These are phyloP conservation scores for Ichneumoninae sp. DNA, from an alignment of 2,888 invertebrate species.

Conservation along the genomic window DNA sequence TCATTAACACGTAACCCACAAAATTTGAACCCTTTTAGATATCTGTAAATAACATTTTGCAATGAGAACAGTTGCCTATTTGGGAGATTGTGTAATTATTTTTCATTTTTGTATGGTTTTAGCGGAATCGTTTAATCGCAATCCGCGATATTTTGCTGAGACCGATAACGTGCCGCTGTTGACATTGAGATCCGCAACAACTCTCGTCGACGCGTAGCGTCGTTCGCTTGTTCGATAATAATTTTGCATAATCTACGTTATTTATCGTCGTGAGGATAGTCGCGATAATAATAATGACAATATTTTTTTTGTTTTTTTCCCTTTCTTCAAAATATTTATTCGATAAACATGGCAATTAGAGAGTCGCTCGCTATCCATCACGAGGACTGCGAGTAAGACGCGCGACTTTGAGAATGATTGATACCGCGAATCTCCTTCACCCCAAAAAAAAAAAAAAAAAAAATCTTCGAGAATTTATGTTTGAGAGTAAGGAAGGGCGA, in stretches of 20 bases:
- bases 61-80: no score
- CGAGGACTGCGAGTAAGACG: slow-evolving; percentile 1
- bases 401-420: slow-evolving; percentile 2
- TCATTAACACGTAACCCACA: no score
- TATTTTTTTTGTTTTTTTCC: background rate
- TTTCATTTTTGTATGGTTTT: no score
- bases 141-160: background rate
- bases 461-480: background rate
- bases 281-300: background rate
- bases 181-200: background rate
- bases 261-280: background rate
- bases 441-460: background rate
- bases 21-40: no score
- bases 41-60: no score
- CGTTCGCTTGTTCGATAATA: background rate
- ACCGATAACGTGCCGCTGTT: background rate
- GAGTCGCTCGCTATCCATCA: slow-evolving; percentile 15
- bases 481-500: slow-evolving; percentile 21
- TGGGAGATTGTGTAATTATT: background rate
- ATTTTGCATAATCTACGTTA: slow-evolving; percentile 16
- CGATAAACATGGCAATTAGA: slow-evolving; percentile 29
- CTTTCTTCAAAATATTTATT: background rate
- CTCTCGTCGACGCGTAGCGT: background rate
- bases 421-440: slow-evolving; percentile 15
- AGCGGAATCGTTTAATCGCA: background rate